A percentile compares a stretch with the other conserved stretches of the same genome.
phyloP scores from a whole-genome alignment of 2,797 vertebrate species.

The Scolopax rusticola region DNA sequence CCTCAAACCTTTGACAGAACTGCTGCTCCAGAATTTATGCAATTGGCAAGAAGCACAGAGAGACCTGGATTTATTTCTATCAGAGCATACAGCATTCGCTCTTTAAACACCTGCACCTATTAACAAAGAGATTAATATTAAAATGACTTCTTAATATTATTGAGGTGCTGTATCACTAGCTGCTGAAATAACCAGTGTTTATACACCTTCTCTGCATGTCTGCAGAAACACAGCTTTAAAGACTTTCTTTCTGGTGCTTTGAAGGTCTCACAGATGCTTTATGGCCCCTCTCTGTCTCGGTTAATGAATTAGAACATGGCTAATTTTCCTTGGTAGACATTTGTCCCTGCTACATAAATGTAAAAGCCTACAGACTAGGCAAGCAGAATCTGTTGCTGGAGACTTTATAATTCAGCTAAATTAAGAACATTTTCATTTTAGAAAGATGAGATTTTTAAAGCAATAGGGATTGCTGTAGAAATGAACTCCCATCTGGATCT shows the following conservation, averaged over 20 bases:
- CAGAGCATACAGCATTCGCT: neutral
- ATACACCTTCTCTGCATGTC: neutral
- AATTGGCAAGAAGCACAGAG: neutral
- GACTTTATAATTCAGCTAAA: neutral
- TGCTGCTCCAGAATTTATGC: neutral
- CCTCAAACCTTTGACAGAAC: neutral
- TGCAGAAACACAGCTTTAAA: neutral
- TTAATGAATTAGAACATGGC: neutral
- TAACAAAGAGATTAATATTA: neutral
- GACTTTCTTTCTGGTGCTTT: neutral
- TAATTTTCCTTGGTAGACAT: neutral
- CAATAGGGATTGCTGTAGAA: neutral
- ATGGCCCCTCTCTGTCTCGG: neutral
- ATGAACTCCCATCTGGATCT: neutral
- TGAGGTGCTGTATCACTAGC: neutral
- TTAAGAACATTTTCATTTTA: neutral
- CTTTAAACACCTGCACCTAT: neutral
- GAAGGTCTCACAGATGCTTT: neutral
- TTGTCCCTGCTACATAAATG: neutral
- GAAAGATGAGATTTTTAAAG: neutral
- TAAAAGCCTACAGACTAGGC: neutral
- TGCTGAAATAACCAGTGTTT: neutral
- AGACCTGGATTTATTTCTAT: neutral
- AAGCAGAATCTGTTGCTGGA: neutral
- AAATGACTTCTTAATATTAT: neutral